These are phyloP conservation scores for Lasioglossum lativentre DNA, from an alignment of 2,888 invertebrate species.

Conservation along the genomic window DNA sequence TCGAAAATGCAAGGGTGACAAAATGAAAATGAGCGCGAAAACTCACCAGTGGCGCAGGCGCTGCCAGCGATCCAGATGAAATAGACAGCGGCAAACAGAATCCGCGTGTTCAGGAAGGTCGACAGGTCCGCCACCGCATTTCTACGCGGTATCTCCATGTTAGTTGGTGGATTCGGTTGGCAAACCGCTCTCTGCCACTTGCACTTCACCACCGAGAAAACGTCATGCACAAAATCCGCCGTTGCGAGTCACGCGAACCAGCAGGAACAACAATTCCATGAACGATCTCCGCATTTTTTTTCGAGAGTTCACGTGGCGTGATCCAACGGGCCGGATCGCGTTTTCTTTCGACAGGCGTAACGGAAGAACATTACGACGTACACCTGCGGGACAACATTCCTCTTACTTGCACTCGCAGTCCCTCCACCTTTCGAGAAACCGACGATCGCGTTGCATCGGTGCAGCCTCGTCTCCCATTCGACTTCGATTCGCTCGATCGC, in stretches of 20 bases:
- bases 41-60: conserved; percentile 76
- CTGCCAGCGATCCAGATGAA: conserved; percentile 70
- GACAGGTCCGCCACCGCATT: conserved; percentile 60
- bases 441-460: conserved; percentile 41
- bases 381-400: conserved; percentile 64
- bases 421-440: conserved; percentile 43
- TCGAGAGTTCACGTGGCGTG: conserved; percentile 54
- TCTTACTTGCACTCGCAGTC: conserved; percentile 58
- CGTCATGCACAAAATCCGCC: conserved; percentile 23
- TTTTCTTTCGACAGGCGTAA: conserved; percentile 44
- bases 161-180: conserved; percentile 52
- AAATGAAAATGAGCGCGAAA: conserved; percentile 56
- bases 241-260: conserved; percentile 39
- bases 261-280: conserved; percentile 38
- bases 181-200: conserved; percentile 34
- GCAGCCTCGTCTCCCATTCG: conserved; percentile 5
- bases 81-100: conserved; percentile 70
- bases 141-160: conserved; percentile 67
- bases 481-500: conserved; percentile 6
- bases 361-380: conserved; percentile 58
- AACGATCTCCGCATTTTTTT: conserved; percentile 58
- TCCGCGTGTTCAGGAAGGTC: conserved; percentile 53
- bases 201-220: conserved; percentile 46
- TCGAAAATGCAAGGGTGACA: background rate
- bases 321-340: conserved; percentile 25